Evolutionary conservation across 2,888 invertebrate species (phyloP).

Genomic region (Dynastes maya): DNA sequence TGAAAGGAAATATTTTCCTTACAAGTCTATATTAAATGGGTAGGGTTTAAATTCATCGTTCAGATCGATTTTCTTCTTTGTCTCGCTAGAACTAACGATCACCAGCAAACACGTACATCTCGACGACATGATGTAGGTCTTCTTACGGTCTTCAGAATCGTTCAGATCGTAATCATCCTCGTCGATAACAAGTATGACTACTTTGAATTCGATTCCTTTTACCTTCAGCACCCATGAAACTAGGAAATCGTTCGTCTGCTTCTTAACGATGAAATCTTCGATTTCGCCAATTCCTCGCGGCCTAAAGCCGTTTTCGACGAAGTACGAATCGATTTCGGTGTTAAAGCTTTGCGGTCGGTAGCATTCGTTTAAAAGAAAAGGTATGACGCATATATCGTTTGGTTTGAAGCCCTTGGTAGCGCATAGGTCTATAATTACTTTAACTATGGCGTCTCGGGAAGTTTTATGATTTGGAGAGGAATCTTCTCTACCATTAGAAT

Average conservation of each 20-base stretch:
- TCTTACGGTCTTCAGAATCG: constrained; percentile 65
- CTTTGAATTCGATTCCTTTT: constrained; percentile 68
- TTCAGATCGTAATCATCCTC: constrained; percentile 66
- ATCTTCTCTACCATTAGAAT: not conserved
- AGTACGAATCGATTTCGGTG: constrained; percentile 62
- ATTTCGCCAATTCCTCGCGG: constrained; percentile 64
- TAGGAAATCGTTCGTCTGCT: constrained; percentile 63
- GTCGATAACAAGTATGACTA: constrained; percentile 66
- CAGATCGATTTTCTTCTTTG: constrained; percentile 61
- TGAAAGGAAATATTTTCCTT: not conserved
- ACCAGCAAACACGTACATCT: constrained; percentile 66
- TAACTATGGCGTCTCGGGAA: constrained; percentile 59
- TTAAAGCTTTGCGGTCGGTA: constrained; percentile 63
- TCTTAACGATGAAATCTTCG: constrained; percentile 63
- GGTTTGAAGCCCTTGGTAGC: constrained; percentile 67
- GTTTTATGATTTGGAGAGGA: constrained; percentile 1
- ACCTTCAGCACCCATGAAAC: constrained; percentile 66
- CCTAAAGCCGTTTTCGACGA: constrained; percentile 65
- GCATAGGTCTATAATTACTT: constrained; percentile 65
- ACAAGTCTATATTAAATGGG: constrained; percentile 59
- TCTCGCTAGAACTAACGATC: constrained; percentile 60
- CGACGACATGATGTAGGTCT: constrained; percentile 66
- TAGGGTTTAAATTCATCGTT: constrained; percentile 60
- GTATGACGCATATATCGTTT: constrained; percentile 65
- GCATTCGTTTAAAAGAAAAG: constrained; percentile 63